phyloP scores from a whole-genome alignment of 2,113 vertebrate genomes.

The Phrynosoma blainvillii region DNA sequence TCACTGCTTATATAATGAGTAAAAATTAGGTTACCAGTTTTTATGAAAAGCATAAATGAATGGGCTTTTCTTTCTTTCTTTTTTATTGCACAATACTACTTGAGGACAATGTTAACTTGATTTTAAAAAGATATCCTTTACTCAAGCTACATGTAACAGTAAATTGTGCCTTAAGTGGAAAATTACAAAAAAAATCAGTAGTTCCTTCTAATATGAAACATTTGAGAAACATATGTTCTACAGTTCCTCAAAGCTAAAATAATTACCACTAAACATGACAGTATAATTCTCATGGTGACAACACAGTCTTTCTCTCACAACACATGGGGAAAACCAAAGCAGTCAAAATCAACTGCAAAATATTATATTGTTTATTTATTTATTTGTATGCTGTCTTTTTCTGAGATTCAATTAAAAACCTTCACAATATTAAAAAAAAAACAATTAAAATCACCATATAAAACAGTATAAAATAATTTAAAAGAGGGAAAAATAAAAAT shows the following conservation, averaged over 20 bases:
- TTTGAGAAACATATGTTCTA: background rate
- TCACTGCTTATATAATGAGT: conserved; percentile 25
- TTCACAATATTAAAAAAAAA: no score
- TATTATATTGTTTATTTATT: no score
- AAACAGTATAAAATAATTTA: no score
- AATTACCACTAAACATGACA: background rate
- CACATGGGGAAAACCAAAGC: background rate
- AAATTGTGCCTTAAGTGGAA: background rate
- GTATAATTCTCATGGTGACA: background rate
- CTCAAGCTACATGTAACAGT: background rate
- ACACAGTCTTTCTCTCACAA: background rate
- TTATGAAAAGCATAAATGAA: conserved; percentile 3
- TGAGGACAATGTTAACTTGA: background rate
- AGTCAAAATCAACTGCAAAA: background rate
- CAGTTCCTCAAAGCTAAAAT: background rate
- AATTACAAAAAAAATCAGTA: background rate
- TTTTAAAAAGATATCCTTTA: background rate
- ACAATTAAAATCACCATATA: no score
- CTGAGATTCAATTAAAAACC: no score
- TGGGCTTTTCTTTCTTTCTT: background rate
- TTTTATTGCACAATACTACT: background rate
- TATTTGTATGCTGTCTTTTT: no score
- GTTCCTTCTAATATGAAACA: background rate
- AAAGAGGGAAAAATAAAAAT: no score
- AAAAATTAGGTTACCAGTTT: conserved; percentile 11